Evolutionary conservation across 2,113 vertebrate species (phyloP), one percentile per base, ranked within the genome.

Genomic region (Thalassoma bifasciatum): DNA sequence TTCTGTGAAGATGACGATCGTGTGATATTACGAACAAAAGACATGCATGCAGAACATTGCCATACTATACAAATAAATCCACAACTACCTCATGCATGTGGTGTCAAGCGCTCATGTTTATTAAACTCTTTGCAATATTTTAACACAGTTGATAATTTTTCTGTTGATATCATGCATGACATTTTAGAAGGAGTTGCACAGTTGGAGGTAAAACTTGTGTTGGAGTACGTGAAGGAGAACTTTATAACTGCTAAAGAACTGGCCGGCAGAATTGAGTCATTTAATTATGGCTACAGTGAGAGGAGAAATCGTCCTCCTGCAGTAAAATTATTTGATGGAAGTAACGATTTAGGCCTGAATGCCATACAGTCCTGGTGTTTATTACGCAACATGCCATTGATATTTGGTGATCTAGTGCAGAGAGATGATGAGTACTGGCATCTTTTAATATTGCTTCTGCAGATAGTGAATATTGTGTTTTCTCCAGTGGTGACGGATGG

Each of bases 391-490:
- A 42, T 42, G 40, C 40, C 40, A 42, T 42, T 42, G 40, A 12
- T 42, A 42, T 42, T 42, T 42, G 40, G 40, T 3, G 40, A 42
- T 42, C 5, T 42, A 42, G 40, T 42, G 5, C 40, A 42, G 10
- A 61, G 10, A 61, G 59, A 73, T 8, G 17, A 80, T 54, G 10
- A 73, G 26, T 42, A 66, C 53, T 86, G 77, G 77, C 58, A 53
- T 63, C 59, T 84, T 26, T 34, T 84, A 16, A 11, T 86, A 10
- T 74, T 81, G 22, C 53, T 83, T 12, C 46, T 83, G 34, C 82
- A 85, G 37, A 81, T 81, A 12, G 63, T 82, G 0, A 81, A 78
- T 14, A 69, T 82, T 58, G 67, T 84, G 1, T 85, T 83, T 72
- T 81, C 61, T 17, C 77, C 77, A 2, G 17, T 57, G 3, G 2